Evolutionary conservation across 2,888 invertebrate genomes (phyloP).

Genomic region (Drosophila suboccidentalis): DNA sequence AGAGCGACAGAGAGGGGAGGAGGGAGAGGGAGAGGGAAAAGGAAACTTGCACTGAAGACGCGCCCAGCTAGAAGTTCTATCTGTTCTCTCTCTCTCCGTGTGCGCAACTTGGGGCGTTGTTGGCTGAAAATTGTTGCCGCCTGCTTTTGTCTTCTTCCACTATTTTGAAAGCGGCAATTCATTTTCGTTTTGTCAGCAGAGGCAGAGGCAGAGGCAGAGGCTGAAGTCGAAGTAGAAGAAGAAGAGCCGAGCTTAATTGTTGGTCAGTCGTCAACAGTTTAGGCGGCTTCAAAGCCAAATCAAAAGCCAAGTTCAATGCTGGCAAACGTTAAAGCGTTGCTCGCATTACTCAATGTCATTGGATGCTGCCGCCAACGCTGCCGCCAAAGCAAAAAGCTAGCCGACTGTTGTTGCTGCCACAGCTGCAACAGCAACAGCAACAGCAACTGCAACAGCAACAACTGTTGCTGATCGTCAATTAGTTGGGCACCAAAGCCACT

Average conservation of each 20-base stretch:
- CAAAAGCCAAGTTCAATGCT: slow-evolving; percentile 61
- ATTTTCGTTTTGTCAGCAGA: slow-evolving; percentile 71
- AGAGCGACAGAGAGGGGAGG: neutral
- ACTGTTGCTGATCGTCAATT: slow-evolving; percentile 69
- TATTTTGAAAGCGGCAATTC: slow-evolving; percentile 69
- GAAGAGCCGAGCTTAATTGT: slow-evolving; percentile 63
- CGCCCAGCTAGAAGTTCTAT: slow-evolving; percentile 34
- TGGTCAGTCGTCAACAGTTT: slow-evolving; percentile 68
- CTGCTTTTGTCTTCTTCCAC: slow-evolving; percentile 55
- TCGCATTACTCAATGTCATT: slow-evolving; percentile 80
- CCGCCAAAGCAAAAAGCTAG: slow-evolving; percentile 57
- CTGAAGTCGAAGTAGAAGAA: slow-evolving; percentile 2
- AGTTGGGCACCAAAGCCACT: slow-evolving; percentile 67
- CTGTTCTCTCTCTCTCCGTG: neutral
- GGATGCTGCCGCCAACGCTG: slow-evolving; percentile 68
- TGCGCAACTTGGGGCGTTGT: slow-evolving; percentile 54
- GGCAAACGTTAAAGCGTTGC: slow-evolving; percentile 54
- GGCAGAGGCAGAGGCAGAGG: neutral
- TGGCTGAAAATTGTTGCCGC: slow-evolving; percentile 54
- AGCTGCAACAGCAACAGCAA: neutral
- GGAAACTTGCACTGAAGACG: slow-evolving; percentile 14
- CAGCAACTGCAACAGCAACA: slow-evolving; percentile 4
- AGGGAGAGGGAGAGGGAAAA: neutral
- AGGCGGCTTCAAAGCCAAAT: slow-evolving; percentile 68
- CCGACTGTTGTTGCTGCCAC: neutral